These are phyloP conservation scores for Ctenochaetus hawaiiensis DNA, from an alignment of 2,797 vertebrate genomes.

Conservation along the genomic window DNA sequence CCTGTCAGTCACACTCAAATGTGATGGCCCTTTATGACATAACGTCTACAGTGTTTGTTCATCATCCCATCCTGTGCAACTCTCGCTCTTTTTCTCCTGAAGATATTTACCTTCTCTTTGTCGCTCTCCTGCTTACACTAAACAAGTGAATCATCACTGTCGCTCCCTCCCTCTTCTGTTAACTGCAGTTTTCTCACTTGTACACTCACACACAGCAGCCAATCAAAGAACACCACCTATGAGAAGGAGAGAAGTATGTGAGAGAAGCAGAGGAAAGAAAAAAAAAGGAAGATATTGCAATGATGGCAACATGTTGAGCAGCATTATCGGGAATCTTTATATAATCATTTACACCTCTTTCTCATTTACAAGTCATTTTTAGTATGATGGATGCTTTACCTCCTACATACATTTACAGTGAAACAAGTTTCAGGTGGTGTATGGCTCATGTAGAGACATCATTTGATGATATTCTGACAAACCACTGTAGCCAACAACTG, in stretches of 20 bases:
- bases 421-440: background rate
- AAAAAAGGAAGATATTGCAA: background rate
- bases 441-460: background rate
- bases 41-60: background rate
- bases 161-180: slow-evolving; percentile 53
- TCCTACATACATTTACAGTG: slow-evolving; percentile 11
- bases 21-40: background rate
- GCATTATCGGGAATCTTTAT: slow-evolving; percentile 13
- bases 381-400: background rate
- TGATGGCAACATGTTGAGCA: slow-evolving; percentile 4
- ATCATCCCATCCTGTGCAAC: slow-evolving; percentile 17
- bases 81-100: slow-evolving; percentile 20
- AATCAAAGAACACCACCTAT: slow-evolving; percentile 55
- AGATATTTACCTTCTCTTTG: slow-evolving; percentile 50
- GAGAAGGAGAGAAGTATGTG: slow-evolving; percentile 28
- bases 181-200: slow-evolving; percentile 57
- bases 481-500: background rate
- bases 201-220: slow-evolving; percentile 41
- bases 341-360: slow-evolving; percentile 14
- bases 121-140: slow-evolving; percentile 53
- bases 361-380: slow-evolving; percentile 3
- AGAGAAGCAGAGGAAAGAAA: slow-evolving; percentile 5
- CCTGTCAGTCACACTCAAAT: background rate
- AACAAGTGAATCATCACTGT: slow-evolving; percentile 72
- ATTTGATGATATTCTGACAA: background rate